phyloP scores from a whole-genome alignment of 2,797 vertebrate species.

The Erpetoichthys calabaricus region DNA sequence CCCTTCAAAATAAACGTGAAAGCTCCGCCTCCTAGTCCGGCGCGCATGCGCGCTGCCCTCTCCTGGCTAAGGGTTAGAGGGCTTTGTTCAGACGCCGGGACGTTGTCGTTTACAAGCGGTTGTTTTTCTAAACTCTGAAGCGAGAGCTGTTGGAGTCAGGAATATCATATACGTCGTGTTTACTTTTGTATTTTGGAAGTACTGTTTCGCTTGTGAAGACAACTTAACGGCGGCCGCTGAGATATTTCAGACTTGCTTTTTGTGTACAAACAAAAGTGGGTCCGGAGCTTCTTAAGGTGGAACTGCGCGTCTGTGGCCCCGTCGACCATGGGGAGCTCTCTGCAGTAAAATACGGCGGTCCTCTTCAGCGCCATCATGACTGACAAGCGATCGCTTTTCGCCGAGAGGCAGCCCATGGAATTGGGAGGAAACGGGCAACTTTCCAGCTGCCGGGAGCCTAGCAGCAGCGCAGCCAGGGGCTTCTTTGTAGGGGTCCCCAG shows the following conservation, averaged over 20 bases:
- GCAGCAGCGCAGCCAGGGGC: conserved; percentile 23
- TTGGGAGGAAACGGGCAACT: conserved; percentile 28
- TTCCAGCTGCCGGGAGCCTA: conserved; percentile 30
- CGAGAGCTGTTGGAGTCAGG: neutral
- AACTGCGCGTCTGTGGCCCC: neutral
- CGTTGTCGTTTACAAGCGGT: conserved; percentile 11
- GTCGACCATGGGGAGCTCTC: conserved; percentile 21
- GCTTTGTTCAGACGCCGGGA: conserved; percentile 33
- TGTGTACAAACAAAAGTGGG: conserved; percentile 26
- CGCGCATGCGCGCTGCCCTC: too few species aligned
- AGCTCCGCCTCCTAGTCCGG: too few species aligned
- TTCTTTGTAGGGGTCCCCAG: conserved; percentile 23
- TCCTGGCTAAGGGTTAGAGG: conserved; percentile 11
- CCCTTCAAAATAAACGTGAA: conserved; percentile 15
- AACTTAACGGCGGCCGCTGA: conserved; percentile 34
- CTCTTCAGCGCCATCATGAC: conserved; percentile 26
- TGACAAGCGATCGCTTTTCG: conserved; percentile 18
- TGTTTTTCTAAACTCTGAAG: accelerated
- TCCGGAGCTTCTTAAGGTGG: conserved; percentile 23
- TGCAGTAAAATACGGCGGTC: conserved; percentile 20
- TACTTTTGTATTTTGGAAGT: neutral
- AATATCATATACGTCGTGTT: neutral
- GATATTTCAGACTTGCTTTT: conserved; percentile 13
- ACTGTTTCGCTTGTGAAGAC: too few species aligned
- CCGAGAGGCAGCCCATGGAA: conserved; percentile 52